Evolutionary conservation across 2,888 invertebrate species (phyloP).

Genomic region (Cetonia aurata): DNA sequence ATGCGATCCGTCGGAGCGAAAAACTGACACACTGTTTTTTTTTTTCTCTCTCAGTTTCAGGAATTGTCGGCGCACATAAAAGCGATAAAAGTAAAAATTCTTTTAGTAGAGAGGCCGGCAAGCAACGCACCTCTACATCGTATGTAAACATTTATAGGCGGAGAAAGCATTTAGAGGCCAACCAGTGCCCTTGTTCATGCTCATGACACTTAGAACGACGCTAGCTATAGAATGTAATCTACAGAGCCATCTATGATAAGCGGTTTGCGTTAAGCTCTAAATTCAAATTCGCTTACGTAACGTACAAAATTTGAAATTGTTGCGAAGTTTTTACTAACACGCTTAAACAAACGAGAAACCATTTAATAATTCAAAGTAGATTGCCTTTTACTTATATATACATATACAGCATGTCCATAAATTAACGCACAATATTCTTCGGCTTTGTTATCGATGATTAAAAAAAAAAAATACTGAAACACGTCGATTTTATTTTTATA

Average conservation of each 20-base stretch:
- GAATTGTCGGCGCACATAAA: constrained; percentile 50
- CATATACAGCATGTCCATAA: too few relatives aligned
- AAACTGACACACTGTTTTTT: not conserved
- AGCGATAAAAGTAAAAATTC: constrained; percentile 50
- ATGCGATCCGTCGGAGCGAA: not conserved
- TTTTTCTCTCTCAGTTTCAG: constrained; percentile 26
- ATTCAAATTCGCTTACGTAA: constrained; percentile 10
- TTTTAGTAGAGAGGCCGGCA: constrained; percentile 57
- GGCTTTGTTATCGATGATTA: too few relatives aligned
- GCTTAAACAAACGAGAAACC: not conserved
- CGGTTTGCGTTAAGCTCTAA: constrained; percentile 2
- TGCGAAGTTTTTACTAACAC: constrained; percentile 13
- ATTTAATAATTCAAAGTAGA: constrained; percentile 5
- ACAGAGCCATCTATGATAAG: constrained; percentile 20
- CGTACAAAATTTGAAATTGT: not conserved
- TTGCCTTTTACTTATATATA: not conserved
- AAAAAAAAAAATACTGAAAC: too few relatives aligned
- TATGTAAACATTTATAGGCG: constrained; percentile 65
- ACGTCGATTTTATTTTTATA: too few relatives aligned
- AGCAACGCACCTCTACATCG: constrained; percentile 64
- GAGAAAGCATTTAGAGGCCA: constrained; percentile 33
- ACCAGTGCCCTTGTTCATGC: constrained; percentile 65
- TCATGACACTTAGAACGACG: constrained; percentile 63
- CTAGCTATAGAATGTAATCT: constrained; percentile 61
- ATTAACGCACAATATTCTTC: too few relatives aligned